A percentile compares a stretch with the other conserved stretches of the same genome.
Conservation (phyloP, 2,113 vertebrate species). For the Pachycephala philippinensis region DNA sequence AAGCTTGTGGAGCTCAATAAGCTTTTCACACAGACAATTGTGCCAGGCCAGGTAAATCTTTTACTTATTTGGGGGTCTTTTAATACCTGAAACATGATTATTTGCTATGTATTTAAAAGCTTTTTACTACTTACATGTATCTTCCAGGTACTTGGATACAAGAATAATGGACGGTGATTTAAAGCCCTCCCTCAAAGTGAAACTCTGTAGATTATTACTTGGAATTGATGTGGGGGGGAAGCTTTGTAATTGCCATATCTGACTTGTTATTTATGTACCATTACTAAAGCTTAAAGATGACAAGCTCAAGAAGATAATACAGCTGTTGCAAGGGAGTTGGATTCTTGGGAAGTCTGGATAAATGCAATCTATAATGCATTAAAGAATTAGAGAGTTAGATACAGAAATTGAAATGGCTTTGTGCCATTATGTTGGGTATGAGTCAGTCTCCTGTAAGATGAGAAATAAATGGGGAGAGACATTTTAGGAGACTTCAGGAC, state of each 20-base stretch:
- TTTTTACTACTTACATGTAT: neutral
- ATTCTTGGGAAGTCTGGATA: neutral
- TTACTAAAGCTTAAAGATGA: neutral
- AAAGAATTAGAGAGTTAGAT: neutral
- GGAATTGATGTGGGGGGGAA: neutral
- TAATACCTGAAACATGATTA: neutral
- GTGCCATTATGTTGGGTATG: neutral
- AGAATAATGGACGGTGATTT: neutral
- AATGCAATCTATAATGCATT: neutral
- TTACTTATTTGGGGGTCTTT: neutral
- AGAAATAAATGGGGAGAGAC: neutral
- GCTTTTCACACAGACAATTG: conserved; percentile 89
- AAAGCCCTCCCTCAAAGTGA: neutral
- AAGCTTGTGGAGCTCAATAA: conserved; percentile 94
- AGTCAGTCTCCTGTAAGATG: neutral
- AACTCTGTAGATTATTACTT: neutral
- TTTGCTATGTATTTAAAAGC: neutral
- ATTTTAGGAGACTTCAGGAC: neutral
- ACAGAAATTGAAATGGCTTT: neutral
- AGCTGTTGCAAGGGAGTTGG: neutral
- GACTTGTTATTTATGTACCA: neutral
- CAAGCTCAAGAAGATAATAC: neutral
- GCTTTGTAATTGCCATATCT: neutral
- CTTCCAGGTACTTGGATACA: neutral
- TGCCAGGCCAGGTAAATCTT: conserved; percentile 89